These are phyloP conservation scores for Gasterosteus nipponicus DNA, from an alignment of 2,113 vertebrate genomes.

Conservation along the genomic window DNA sequence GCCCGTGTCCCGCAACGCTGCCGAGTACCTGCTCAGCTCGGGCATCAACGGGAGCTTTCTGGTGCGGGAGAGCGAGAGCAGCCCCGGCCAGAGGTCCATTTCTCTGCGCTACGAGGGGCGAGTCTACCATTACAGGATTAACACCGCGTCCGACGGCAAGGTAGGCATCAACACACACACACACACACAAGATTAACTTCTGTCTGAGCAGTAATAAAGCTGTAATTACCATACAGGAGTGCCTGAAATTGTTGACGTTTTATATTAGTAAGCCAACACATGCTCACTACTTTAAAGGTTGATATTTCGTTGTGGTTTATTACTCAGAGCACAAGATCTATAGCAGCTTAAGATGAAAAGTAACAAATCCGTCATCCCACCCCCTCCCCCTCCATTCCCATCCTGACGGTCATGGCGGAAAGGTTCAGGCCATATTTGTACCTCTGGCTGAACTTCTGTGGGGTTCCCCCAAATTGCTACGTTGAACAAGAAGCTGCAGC, in stretches of 20 bases:
- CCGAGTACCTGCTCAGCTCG: constrained; percentile 97
- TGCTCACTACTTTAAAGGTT: background rate
- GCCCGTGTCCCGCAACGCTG: constrained; percentile 95
- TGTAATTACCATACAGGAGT: background rate
- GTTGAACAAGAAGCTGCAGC: constrained; percentile 18
- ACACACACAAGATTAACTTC: background rate
- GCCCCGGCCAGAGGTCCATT: constrained; percentile 96
- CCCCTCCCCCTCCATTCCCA: too few species aligned
- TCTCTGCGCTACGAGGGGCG: constrained; percentile 97
- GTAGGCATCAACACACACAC: constrained; percentile 69
- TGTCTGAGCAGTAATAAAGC: background rate
- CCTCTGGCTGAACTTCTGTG: background rate
- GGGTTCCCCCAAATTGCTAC: constrained; percentile 22
- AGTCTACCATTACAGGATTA: constrained; percentile 99
- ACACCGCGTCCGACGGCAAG: constrained; percentile 96
- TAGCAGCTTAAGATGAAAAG: background rate
- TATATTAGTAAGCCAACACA: background rate
- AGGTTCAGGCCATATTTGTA: background rate
- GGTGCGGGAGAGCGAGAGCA: constrained; percentile 98
- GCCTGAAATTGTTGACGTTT: background rate
- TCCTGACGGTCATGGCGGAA: background rate
- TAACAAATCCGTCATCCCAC: background rate
- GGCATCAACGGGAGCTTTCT: constrained; percentile 98
- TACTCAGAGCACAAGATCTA: background rate
- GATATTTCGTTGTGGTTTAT: background rate